These are phyloP conservation scores for Scolopax rusticola DNA, from an alignment of 2,797 vertebrate genomes.

Conservation along the genomic window DNA sequence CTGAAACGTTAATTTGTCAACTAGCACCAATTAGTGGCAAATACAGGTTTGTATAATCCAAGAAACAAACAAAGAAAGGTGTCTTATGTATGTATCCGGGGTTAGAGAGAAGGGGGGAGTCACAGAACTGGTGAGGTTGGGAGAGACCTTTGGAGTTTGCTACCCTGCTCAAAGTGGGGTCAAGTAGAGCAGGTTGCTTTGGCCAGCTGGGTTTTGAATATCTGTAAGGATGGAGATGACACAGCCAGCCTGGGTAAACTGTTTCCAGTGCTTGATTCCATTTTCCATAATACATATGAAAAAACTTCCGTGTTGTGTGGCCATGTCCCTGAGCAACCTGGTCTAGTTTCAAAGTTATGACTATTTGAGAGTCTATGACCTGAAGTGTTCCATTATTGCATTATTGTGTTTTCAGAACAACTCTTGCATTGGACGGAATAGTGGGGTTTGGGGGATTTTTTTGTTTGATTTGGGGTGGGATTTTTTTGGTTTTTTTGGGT, in stretches of 20 bases:
- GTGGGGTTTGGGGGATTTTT: too few relatives aligned
- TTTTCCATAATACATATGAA: background rate
- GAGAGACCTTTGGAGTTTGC: background rate
- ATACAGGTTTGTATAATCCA: background rate
- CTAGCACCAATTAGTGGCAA: background rate
- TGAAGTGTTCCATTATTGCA: background rate
- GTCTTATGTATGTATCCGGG: background rate
- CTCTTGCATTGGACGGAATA: background rate
- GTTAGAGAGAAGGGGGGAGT: accelerated
- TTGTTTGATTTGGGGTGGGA: background rate
- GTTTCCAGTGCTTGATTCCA: background rate
- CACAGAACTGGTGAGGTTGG: background rate
- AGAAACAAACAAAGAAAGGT: background rate
- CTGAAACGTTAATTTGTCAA: background rate
- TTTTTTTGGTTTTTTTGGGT: background rate
- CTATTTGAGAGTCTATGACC: background rate
- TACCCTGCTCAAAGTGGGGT: background rate
- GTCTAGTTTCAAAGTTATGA: background rate
- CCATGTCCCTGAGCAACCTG: background rate
- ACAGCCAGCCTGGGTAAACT: background rate
- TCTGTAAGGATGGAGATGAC: background rate
- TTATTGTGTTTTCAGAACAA: background rate
- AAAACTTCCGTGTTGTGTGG: background rate
- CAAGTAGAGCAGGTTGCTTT: background rate
- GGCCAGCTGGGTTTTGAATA: background rate